Evolutionary conservation across 2,113 vertebrate genomes (phyloP), one percentile per base, ranked within the genome.

Genomic region (Myanophis thanlyinensis): DNA sequence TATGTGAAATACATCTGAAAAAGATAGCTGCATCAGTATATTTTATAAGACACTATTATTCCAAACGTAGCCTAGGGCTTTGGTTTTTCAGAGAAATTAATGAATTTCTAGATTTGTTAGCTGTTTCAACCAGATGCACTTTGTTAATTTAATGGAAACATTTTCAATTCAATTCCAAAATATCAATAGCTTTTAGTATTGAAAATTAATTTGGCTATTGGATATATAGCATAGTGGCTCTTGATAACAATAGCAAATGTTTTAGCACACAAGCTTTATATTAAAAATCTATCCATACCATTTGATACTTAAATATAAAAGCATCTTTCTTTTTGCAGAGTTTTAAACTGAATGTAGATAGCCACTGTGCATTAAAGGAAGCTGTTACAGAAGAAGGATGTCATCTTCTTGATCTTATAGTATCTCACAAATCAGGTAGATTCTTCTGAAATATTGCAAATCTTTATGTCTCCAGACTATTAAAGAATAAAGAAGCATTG

Each of bases 401-500:
- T 89, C 98, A 98, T 67, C 99, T 99, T 97, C 98, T 99, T 73
- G 96, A 98, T 97, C 97, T 98, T 97, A 98, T 99, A 98, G 98
- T 98, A 95, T 99, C 98, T 97, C 98, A 99, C 98, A 99, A 99
- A 98, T 98, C 98, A 98, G 99, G 99, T 99, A 98, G 98, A 96
- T 97, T 97, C 97, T 97, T 96, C 98, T 97, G 97, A 98, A 98
- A 97, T 98, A 98, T 97, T 97, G 97, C 96, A 96, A 97, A 97
- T 96, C 98, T 97, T 98, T 97, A 97, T 98, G 97, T 98, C 98
- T 98, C 95, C 95, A 96, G 97, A 98, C 98, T 98, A 98, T 98
- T 98, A 98, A 97, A 98, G 97, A 97, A 97, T 97, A 97, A 97
- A 97, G 97, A 98, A 96, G 98, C 97, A 97, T 98, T 98, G 98